Percentiles rank a stretch among this genome's conserved stretches.
These are phyloP conservation scores for Gastrophryne carolinensis DNA, from an alignment of 2,797 vertebrate species.

Conservation along the genomic window DNA sequence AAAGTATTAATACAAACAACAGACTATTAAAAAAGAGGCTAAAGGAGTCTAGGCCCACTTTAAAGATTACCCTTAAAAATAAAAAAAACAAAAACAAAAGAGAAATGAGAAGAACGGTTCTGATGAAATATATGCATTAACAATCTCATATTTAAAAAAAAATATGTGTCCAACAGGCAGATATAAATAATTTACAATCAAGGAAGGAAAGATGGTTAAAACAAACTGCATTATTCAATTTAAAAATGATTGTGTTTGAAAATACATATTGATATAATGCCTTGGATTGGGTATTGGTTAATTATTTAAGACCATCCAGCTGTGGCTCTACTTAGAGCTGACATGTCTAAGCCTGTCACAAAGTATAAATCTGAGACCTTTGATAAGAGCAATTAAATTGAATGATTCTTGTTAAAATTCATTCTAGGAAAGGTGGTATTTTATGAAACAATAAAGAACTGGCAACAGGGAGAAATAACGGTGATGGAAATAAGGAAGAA, in stretches of 20 bases:
- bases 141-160: not conserved
- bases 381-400: not conserved
- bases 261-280: not conserved
- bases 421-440: not conserved
- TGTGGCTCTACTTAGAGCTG: not conserved
- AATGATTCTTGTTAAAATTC: not conserved
- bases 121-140: not conserved
- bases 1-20: too few relatives aligned
- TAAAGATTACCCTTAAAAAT: not conserved
- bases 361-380: not conserved
- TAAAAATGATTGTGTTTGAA: not conserved
- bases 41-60: too few relatives aligned
- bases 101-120: not conserved
- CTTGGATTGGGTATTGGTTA: not conserved
- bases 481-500: not conserved
- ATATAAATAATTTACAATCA: not conserved
- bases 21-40: too few relatives aligned
- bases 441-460: constrained; percentile 21
- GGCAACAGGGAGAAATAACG: constrained; percentile 4
- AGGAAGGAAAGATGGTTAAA: not conserved
- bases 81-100: not conserved
- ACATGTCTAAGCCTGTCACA: not conserved
- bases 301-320: not conserved
- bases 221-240: not conserved
- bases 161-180: not conserved